Percentiles rank a stretch among this genome's conserved stretches.
These are phyloP conservation scores for Euschistus heros DNA, from an alignment of 1,140 invertebrate species.

Conservation along the genomic window DNA sequence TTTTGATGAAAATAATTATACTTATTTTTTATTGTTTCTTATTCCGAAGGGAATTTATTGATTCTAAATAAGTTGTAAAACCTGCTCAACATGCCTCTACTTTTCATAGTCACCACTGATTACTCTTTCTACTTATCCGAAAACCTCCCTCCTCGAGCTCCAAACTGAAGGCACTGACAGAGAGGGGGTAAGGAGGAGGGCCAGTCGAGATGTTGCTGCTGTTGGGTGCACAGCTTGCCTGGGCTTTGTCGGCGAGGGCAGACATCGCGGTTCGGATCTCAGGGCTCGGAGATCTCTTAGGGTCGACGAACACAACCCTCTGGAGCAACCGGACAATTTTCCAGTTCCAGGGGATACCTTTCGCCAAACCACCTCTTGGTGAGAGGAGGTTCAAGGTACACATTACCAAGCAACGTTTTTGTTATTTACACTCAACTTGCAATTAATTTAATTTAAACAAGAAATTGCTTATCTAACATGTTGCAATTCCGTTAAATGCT, in stretches of 20 bases:
- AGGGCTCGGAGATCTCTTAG: constrained; percentile 18
- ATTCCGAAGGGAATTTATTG: neutral
- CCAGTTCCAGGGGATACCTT: constrained; percentile 38
- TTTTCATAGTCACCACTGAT: neutral
- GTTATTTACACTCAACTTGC: too few relatives aligned
- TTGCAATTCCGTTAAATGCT: too few relatives aligned
- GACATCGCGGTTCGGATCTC: constrained; percentile 1
- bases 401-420: too few relatives aligned
- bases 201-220: constrained; percentile 8
- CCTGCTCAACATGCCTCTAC: neutral
- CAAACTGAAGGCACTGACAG: neutral
- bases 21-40: neutral
- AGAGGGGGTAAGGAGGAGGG: neutral
- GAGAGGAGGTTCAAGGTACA: constrained; percentile 35
- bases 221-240: neutral
- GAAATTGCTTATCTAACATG: too few relatives aligned
- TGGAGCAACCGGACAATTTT: constrained; percentile 28
- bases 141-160: too few relatives aligned
- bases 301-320: constrained; percentile 22
- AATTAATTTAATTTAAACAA: too few relatives aligned
- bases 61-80: neutral
- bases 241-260: neutral
- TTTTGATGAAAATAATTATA: neutral
- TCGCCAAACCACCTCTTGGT: constrained; percentile 36
- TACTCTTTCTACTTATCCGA: neutral